phyloP scores from a whole-genome alignment of 2,797 vertebrate genomes.

The Labroides dimidiatus region DNA sequence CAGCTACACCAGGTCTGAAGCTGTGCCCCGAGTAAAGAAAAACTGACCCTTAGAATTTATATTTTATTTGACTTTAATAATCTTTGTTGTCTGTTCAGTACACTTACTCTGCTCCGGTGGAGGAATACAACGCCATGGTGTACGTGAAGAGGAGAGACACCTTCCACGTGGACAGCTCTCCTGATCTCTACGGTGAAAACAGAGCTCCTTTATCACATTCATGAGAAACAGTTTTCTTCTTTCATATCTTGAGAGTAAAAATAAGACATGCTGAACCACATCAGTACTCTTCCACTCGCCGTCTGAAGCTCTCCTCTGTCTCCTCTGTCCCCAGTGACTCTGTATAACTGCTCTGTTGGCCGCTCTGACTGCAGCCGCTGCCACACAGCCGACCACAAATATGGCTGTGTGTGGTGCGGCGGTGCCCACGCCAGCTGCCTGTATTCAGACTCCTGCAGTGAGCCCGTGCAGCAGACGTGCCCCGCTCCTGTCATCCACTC shows the following conservation, averaged over 20 bases:
- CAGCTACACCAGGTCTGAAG: constrained; percentile 89
- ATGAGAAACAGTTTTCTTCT: not conserved
- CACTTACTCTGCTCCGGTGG: constrained; percentile 86
- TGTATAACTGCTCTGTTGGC: constrained; percentile 96
- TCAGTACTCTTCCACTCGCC: not conserved
- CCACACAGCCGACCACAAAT: constrained; percentile 90
- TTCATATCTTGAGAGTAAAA: not conserved
- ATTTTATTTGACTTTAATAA: not conserved
- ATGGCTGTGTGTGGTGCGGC: constrained; percentile 94
- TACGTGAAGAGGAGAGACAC: constrained; percentile 90
- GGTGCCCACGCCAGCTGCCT: constrained; percentile 85
- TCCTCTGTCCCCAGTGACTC: constrained; percentile 83
- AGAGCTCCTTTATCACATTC: not conserved
- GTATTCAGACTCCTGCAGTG: constrained; percentile 87
- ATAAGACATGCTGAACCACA: not conserved
- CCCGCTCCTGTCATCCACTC: constrained; percentile 92
- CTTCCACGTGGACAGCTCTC: constrained; percentile 93
- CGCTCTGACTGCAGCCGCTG: constrained; percentile 95
- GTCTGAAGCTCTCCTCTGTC: not conserved
- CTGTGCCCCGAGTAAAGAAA: no score
- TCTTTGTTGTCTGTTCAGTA: constrained; percentile 82
- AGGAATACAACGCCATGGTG: constrained; percentile 90
- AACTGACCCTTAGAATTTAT: no score
- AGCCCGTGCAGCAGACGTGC: constrained; percentile 86
- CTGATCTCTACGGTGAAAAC: constrained; percentile 87